Evolutionary conservation across 2,797 vertebrate genomes (phyloP).

Genomic region (Furcifer pardalis): DNA sequence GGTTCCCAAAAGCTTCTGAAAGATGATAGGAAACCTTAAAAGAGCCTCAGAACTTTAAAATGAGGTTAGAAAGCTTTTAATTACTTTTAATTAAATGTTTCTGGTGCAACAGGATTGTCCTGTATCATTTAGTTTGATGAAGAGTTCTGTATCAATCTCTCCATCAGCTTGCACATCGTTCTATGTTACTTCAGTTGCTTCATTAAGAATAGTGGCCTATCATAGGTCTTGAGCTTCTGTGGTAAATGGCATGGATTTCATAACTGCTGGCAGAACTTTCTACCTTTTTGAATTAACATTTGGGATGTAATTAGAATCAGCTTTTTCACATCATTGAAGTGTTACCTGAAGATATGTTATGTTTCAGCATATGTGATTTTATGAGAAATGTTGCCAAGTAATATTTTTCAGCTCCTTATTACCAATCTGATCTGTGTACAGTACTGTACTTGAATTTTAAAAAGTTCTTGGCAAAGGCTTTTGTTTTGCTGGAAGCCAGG

Average conservation of each 20-base stretch:
- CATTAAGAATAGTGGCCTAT: neutral
- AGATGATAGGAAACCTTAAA: no score
- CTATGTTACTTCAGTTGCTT: neutral
- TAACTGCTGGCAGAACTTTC: neutral
- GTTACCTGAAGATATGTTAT: neutral
- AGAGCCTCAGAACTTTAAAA: no score
- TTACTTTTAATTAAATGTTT: no score
- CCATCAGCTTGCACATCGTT: neutral
- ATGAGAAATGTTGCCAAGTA: neutral
- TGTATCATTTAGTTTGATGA: neutral
- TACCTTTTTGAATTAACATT: neutral
- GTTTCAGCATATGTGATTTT: neutral
- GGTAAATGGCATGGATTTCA: neutral
- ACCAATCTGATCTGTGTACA: neutral
- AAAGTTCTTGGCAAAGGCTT: neutral
- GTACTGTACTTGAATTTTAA: conserved; percentile 10
- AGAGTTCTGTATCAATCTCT: neutral
- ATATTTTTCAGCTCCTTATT: neutral
- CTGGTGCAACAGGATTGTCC: no score
- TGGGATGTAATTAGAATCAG: neutral
- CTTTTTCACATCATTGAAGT: neutral
- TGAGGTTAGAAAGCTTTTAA: no score
- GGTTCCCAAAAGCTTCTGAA: no score
- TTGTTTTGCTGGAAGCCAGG: conserved; percentile 38
- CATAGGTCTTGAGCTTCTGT: neutral